Evolutionary conservation across 1,140 invertebrate species (phyloP).

Genomic region (Megathymus violae): DNA sequence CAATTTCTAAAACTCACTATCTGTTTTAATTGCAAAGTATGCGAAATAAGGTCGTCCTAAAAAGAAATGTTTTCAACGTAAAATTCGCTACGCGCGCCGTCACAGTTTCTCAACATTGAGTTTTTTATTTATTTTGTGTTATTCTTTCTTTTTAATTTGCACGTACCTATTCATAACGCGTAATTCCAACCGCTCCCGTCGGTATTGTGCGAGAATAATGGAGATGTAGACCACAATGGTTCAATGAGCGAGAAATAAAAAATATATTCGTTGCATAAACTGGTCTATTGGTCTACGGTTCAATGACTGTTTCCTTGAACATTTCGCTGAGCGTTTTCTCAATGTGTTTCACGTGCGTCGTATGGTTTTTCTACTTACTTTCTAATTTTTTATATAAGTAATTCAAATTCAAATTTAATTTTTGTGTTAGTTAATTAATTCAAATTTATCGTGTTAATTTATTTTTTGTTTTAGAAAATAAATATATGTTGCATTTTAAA

Average conservation of each 20-base stretch:
- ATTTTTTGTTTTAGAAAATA: no score
- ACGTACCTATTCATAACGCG: slow-evolving; percentile 16
- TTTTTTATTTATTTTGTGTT: slow-evolving; percentile 9
- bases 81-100: neutral
- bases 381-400: neutral
- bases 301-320: slow-evolving; percentile 30
- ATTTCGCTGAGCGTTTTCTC: slow-evolving; percentile 8
- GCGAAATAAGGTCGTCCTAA: no score
- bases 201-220: slow-evolving; percentile 27
- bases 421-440: no score
- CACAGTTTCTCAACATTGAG: slow-evolving; percentile 26
- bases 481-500: no score
- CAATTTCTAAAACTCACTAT: no score
- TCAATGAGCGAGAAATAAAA: slow-evolving; percentile 41
- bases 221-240: slow-evolving; percentile 38
- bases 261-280: slow-evolving; percentile 45
- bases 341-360: neutral
- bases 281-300: slow-evolving; percentile 41
- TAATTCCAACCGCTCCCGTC: slow-evolving; percentile 5
- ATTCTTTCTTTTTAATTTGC: slow-evolving; percentile 14
- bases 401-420: no score
- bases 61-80: neutral
- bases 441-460: no score
- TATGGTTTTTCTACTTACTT: slow-evolving; percentile 36
- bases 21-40: no score